Evolutionary conservation across 2,888 invertebrate genomes (phyloP).

Genomic region (Xanthostigma xanthostigma): DNA sequence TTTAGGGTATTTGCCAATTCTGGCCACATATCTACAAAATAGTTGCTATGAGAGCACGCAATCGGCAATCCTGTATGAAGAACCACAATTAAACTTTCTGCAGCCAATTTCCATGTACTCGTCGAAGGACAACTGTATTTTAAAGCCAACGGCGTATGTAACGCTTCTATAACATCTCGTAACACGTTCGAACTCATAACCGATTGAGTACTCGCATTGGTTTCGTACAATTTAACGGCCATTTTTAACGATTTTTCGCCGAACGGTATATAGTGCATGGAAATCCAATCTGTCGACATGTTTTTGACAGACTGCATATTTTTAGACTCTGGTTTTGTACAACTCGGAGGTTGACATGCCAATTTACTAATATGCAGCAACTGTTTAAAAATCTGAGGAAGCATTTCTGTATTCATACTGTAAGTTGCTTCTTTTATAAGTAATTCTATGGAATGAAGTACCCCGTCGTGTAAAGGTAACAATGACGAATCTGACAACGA

Average conservation of each 20-base stretch:
- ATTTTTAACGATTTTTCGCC: slow-evolving; percentile 65
- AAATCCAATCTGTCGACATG: slow-evolving; percentile 52
- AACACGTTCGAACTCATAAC: slow-evolving; percentile 59
- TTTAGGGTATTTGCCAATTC: slow-evolving; percentile 74
- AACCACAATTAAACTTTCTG: slow-evolving; percentile 59
- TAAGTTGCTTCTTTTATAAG: slow-evolving; percentile 62
- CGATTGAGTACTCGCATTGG: slow-evolving; percentile 51
- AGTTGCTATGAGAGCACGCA: slow-evolving; percentile 61
- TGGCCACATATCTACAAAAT: slow-evolving; percentile 70
- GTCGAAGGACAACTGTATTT: slow-evolving; percentile 70
- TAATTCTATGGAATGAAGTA: slow-evolving; percentile 73
- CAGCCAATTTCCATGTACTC: slow-evolving; percentile 70
- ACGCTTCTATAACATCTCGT: slow-evolving; percentile 45
- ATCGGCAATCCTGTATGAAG: slow-evolving; percentile 75
- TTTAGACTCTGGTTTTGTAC: slow-evolving; percentile 38
- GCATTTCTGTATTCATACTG: slow-evolving; percentile 39
- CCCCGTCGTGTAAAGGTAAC: slow-evolving; percentile 71
- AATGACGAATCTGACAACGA: slow-evolving; percentile 64
- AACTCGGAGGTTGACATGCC: slow-evolving; percentile 49
- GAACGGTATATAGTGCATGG: slow-evolving; percentile 74
- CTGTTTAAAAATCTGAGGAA: slow-evolving; percentile 51
- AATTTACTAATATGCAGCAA: slow-evolving; percentile 50
- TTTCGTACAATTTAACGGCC: slow-evolving; percentile 59
- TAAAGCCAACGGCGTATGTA: slow-evolving; percentile 58
- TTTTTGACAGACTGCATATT: slow-evolving; percentile 17